Conservation (phyloP, 53 echinoderm and acorn worm species). For the Astropecten irregularis region DNA sequence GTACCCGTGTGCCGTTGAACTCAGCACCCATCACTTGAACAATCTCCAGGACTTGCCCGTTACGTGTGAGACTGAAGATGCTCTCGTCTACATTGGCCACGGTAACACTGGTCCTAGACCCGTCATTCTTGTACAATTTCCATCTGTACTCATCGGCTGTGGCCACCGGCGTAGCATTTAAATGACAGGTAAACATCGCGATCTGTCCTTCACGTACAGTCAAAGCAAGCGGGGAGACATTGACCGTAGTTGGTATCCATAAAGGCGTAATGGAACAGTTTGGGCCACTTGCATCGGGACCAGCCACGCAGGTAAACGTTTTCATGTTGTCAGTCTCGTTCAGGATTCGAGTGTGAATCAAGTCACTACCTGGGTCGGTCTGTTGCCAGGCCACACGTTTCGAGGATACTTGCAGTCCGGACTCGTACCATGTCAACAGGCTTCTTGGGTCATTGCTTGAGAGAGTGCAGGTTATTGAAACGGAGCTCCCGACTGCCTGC, state of each 20-base stretch:
- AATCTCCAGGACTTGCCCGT: neutral
- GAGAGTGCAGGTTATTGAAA: neutral
- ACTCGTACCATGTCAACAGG: neutral
- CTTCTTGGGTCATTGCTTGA: neutral
- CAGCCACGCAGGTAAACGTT: constrained; percentile 5
- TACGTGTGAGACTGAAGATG: neutral
- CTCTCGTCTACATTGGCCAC: neutral
- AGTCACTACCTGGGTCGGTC: neutral
- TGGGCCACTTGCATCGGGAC: neutral
- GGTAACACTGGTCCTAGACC: neutral
- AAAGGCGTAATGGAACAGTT: neutral
- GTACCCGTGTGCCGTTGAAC: neutral
- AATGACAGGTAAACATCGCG: constrained; percentile 21
- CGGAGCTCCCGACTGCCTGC: neutral
- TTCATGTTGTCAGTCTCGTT: neutral
- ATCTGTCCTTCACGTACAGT: neutral
- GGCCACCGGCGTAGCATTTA: neutral
- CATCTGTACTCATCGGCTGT: neutral
- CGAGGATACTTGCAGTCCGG: neutral
- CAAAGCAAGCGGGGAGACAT: neutral
- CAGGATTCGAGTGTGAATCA: neutral
- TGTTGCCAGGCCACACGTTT: too few relatives aligned
- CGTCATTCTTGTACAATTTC: neutral
- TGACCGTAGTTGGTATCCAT: neutral
- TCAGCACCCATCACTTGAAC: neutral